Evolutionary conservation across 2,113 vertebrate genomes (phyloP).

Genomic region (Triplophysa dalaica): DNA sequence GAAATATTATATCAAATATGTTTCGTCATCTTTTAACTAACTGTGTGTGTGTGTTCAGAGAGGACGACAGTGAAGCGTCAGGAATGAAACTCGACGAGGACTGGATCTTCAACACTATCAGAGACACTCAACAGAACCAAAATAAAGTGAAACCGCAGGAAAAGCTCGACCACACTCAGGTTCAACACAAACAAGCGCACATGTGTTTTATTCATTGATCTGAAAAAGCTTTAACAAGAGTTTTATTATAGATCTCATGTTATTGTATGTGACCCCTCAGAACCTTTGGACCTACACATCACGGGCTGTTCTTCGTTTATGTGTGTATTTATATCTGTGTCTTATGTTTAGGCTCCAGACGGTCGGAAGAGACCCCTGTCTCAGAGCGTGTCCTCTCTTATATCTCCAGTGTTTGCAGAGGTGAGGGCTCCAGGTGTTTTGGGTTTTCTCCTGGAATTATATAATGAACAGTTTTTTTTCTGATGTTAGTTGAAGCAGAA

Average conservation of each 20-base stretch:
- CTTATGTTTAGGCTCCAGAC: constrained; percentile 64
- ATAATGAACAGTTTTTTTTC: background rate
- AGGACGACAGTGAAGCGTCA: constrained; percentile 82
- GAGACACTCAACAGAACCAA: constrained; percentile 74
- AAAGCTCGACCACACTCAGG: constrained; percentile 76
- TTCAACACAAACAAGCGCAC: background rate
- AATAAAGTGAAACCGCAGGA: constrained; percentile 79
- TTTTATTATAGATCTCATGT: too few relatives aligned
- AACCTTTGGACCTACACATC: too few relatives aligned
- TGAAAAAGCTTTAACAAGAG: too few relatives aligned
- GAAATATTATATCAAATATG: background rate
- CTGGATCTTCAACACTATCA: constrained; percentile 91
- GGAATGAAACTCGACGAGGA: constrained; percentile 76
- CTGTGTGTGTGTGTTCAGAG: constrained; percentile 69
- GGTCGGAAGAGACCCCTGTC: constrained; percentile 86
- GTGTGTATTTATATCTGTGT: background rate
- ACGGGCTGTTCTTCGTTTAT: background rate
- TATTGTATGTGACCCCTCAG: too few relatives aligned
- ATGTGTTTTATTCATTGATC: too few relatives aligned
- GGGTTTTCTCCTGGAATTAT: too few relatives aligned
- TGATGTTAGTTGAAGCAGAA: constrained; percentile 83
- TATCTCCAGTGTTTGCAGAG: constrained; percentile 92
- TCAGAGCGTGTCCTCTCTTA: constrained; percentile 88
- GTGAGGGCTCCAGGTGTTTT: constrained; percentile 68
- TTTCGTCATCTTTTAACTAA: background rate